Percentiles rank a stretch among this genome's conserved stretches.
These are phyloP conservation scores for Andinoacara biseriatus DNA, from an alignment of 2,113 vertebrate genomes.

Conservation along the genomic window DNA sequence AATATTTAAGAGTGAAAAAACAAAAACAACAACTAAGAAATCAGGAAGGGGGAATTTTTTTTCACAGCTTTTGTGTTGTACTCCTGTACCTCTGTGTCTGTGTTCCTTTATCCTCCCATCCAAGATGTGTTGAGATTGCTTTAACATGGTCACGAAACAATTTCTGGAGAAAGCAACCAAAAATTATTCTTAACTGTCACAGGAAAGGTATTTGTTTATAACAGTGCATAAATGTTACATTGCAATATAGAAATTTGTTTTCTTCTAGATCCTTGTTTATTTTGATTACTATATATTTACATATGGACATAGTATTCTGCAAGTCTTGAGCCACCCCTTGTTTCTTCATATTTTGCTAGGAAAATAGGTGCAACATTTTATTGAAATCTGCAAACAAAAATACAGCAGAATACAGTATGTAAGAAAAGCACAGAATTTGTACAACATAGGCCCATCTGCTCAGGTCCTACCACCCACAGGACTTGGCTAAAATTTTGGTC, in stretches of 20 bases:
- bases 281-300: background rate
- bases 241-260: background rate
- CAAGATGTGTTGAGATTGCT: slow-evolving; percentile 67
- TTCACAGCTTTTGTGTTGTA: background rate
- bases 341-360: background rate
- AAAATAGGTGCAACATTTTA: background rate
- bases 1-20: background rate
- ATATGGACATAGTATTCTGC: background rate
- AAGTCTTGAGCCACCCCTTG: background rate
- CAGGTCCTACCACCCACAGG: no score
- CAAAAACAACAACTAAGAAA: background rate
- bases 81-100: slow-evolving; percentile 76
- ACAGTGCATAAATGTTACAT: background rate
- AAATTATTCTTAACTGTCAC: background rate
- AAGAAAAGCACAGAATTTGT: background rate
- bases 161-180: slow-evolving; percentile 66
- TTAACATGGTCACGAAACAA: slow-evolving; percentile 84
- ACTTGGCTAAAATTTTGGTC: background rate
- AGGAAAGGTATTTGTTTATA: background rate
- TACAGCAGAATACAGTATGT: background rate
- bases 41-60: background rate
- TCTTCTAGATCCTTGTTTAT: background rate
- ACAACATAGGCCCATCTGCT: no score
- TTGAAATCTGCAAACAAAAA: background rate
- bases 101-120: slow-evolving; percentile 81